Evolutionary conservation across 2,797 vertebrate genomes (phyloP), one percentile per base, ranked within the genome.

Genomic region (Tenualosa ilisha): DNA sequence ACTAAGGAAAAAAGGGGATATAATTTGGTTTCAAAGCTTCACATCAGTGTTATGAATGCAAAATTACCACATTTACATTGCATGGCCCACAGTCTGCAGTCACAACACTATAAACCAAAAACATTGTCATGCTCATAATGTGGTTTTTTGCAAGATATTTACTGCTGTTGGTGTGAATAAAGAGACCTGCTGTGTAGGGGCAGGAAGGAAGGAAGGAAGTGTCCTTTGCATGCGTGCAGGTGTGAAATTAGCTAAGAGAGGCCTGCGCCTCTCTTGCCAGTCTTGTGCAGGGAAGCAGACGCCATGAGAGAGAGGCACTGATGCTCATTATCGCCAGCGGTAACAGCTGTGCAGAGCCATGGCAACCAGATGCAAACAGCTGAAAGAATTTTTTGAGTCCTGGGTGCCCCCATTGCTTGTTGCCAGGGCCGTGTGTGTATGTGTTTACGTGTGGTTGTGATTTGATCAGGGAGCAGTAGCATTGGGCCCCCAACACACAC

Each of bases 261-360:
- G n/a, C 82, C 20, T 22, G 37, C 61, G 24, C 24, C 82, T 65
- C 59, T 63, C 31, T 54, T 3, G 37, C 54, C 40, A 40, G 22
- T 12, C 63, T 56, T 82, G 81, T 83, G 82, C 43, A n/a, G 31
- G 20, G 43, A 8, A 43, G 53, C 43, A 75, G 81, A 84, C 26
- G 59, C n/a, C 61, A 81, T 83, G 83, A 85, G 75, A 93, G 93
- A 85, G 75, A 93, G 93, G 92, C 94, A 93, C 85, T 91, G 84
- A 54, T 85, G 87, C 88, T 91, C 90, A 90, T 93, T 93, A 91
- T n/a, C 56, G 85, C 84, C 87, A 88, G 81, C 90, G 85, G 85
- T 91, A 93, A 93, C 93, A 94, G 92, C 91, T 94, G 93, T 89
- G 89, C 87, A 89, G 86, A 88, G 86, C 91, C 89, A 93, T 91